Evolutionary conservation across 23 tunicate species (phyloP).

Genomic region (Ascidia mentula): DNA sequence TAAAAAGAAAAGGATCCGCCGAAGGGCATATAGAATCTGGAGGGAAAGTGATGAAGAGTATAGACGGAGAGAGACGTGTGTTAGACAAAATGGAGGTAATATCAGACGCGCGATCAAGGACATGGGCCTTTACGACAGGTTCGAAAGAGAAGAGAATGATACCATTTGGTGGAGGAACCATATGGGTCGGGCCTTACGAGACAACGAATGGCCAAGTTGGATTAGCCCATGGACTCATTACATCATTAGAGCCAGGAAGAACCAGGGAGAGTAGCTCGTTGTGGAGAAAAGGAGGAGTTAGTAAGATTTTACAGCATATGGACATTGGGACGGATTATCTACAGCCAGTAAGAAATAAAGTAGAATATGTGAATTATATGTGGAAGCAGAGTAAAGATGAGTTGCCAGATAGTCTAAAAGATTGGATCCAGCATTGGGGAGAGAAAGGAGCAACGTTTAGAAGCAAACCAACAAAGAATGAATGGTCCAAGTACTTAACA

Average conservation of each 20-base stretch:
- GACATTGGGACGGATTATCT: neutral
- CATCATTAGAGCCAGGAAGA: constrained; percentile 2
- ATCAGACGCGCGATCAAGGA: constrained; percentile 7
- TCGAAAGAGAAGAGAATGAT: neutral
- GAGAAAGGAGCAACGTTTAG: neutral
- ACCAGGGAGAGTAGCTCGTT: neutral
- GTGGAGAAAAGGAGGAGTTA: neutral
- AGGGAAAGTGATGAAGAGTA: neutral
- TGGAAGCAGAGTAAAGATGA: neutral
- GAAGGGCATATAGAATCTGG: constrained; percentile 10
- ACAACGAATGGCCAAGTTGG: neutral
- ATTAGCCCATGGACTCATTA: constrained; percentile 16
- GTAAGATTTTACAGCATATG: neutral
- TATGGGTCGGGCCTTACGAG: constrained; percentile 17
- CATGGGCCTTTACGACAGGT: constrained; percentile 17
- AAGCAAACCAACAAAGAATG: constrained; percentile 4
- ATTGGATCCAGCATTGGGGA: constrained; percentile 15
- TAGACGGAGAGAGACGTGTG: neutral
- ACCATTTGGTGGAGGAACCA: neutral
- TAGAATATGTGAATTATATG: constrained; percentile 7
- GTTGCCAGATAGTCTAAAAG: neutral
- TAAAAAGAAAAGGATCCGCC: neutral
- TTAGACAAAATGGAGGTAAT: neutral
- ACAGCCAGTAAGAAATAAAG: constrained; percentile 9
- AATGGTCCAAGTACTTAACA: constrained; percentile 11